Conservation (phyloP, 1,140 invertebrate genomes). For the Drosophila aff. region DNA sequence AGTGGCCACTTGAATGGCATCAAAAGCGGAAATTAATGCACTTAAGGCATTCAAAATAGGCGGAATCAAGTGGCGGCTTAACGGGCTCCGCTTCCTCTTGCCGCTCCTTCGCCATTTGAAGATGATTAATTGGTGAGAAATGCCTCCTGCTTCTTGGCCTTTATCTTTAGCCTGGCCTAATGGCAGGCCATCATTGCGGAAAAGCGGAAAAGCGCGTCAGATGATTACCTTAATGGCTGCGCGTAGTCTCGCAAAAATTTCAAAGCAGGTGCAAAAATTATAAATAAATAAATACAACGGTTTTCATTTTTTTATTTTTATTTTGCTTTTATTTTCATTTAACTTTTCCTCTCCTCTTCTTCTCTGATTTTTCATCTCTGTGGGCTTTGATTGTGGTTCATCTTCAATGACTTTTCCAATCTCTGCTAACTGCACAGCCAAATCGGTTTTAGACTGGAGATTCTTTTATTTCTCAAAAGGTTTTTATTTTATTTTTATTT, state of each 20-base stretch:
- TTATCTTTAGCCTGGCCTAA: slow-evolving; percentile 62
- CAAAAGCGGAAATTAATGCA: slow-evolving; percentile 81
- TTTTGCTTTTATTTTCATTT: no score
- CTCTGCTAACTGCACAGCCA: no score
- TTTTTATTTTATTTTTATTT: no score
- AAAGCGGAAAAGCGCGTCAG: slow-evolving; percentile 59
- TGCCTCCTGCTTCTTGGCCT: slow-evolving; percentile 28
- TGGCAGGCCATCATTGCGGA: slow-evolving; percentile 60
- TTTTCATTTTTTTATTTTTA: no score
- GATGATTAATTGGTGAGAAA: slow-evolving; percentile 71
- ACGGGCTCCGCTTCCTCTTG: neutral
- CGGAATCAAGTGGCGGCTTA: slow-evolving; percentile 30
- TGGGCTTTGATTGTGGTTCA: no score
- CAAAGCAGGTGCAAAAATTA: slow-evolving; percentile 15
- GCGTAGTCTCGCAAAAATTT: neutral
- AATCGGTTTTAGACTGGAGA: no score
- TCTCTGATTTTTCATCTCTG: no score
- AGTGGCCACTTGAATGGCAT: slow-evolving; percentile 72
- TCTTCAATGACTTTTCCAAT: no score
- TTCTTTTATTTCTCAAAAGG: no score
- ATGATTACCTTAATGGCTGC: slow-evolving; percentile 10
- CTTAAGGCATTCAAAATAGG: slow-evolving; percentile 68
- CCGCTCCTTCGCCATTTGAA: neutral
- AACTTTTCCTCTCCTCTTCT: no score
- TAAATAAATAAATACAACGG: slow-evolving; percentile 8